These are phyloP conservation scores for Halocynthia roretzi DNA, from an alignment of 23 tunicate genomes.

Conservation along the genomic window DNA sequence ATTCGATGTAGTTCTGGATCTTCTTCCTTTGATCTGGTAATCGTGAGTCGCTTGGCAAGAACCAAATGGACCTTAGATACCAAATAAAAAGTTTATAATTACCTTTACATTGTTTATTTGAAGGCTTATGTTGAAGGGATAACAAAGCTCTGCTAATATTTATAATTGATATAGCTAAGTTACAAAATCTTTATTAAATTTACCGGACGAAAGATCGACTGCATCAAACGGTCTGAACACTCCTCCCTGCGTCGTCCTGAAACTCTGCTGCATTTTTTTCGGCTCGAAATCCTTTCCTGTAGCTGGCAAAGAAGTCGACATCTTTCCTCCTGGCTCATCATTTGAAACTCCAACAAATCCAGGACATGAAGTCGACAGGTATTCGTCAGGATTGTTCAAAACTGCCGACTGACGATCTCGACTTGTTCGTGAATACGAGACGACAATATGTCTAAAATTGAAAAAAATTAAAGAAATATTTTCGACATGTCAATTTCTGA, in stretches of 20 bases:
- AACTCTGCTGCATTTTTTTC: not conserved
- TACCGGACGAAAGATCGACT: slow-evolving; percentile 24
- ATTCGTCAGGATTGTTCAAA: not conserved
- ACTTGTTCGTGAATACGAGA: slow-evolving; percentile 21
- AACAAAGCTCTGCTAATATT: not conserved
- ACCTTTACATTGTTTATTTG: too few species aligned
- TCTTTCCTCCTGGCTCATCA: slow-evolving; percentile 13
- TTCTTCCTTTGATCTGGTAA: not conserved
- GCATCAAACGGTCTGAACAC: slow-evolving; percentile 51
- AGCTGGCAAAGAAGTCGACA: slow-evolving; percentile 59
- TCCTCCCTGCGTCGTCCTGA: slow-evolving; percentile 7
- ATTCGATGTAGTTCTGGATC: not conserved
- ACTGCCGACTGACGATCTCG: not conserved
- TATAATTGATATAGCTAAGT: not conserved
- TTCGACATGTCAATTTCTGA: not conserved
- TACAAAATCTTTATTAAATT: not conserved
- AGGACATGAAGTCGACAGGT: slow-evolving; percentile 67
- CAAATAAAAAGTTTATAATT: not conserved
- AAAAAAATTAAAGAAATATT: not conserved
- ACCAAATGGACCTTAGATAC: slow-evolving; percentile 27
- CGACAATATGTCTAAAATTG: slow-evolving; percentile 51
- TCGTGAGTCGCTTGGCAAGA: slow-evolving; percentile 10
- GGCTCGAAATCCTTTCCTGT: not conserved
- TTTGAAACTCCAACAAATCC: slow-evolving; percentile 14
- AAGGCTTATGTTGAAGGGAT: not conserved